Percentiles rank a stretch among this genome's conserved stretches.
Evolutionary conservation across 2,888 invertebrate species (phyloP).

Genomic region (Lasioglossum malachurum): DNA sequence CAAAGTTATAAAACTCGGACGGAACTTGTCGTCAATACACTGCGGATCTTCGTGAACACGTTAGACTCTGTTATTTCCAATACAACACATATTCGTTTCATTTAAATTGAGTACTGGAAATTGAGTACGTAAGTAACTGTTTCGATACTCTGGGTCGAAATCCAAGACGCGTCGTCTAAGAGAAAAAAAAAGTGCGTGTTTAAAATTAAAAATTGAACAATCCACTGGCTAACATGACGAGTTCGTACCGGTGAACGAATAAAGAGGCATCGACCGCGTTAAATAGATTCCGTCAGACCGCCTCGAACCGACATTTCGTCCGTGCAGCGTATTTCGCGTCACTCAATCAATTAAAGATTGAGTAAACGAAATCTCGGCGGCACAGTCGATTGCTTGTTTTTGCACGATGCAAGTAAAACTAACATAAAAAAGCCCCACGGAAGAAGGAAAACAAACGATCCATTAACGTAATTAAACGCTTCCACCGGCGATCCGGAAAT

Average conservation of each 20-base stretch:
- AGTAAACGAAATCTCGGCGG: not conserved
- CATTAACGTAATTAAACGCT: constrained; percentile 53
- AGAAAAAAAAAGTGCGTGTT: not conserved
- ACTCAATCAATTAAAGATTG: constrained; percentile 29
- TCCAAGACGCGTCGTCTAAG: too few species aligned
- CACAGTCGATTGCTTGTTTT: constrained; percentile 21
- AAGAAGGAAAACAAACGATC: constrained; percentile 34
- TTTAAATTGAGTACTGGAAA: too few species aligned
- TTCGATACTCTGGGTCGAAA: too few species aligned
- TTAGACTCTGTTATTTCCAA: too few species aligned
- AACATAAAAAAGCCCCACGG: not conserved
- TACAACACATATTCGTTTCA: too few species aligned
- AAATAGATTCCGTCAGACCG: not conserved
- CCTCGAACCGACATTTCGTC: not conserved
- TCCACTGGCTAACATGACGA: not conserved
- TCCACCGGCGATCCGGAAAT: constrained; percentile 17
- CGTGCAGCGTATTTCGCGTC: not conserved
- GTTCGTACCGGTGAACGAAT: not conserved
- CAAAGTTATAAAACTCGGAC: not conserved
- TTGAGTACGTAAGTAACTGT: too few species aligned
- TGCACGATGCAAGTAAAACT: constrained; percentile 14
- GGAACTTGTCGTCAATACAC: not conserved
- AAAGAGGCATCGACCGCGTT: not conserved
- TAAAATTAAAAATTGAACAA: not conserved
- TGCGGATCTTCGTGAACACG: too few species aligned